Percentiles rank a stretch among this genome's conserved stretches.
Conservation (phyloP, 2,797 vertebrate genomes). For the Vespertilio murinus region DNA sequence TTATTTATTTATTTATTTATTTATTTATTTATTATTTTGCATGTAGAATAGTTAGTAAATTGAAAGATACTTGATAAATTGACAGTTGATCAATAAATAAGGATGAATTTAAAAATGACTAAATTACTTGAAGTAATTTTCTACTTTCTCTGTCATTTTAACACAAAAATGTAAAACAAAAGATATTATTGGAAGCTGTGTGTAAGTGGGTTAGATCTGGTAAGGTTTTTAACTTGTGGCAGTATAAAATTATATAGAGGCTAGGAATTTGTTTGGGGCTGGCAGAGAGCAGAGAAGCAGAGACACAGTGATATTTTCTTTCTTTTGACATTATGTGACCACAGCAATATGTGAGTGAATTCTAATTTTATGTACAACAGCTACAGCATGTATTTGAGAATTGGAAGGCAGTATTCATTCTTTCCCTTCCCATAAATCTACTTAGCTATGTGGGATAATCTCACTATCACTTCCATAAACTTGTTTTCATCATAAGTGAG, state of each 20-base stretch:
- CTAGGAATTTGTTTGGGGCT: neutral
- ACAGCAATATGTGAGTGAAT: constrained; percentile 29
- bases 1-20: neutral
- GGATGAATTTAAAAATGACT: neutral
- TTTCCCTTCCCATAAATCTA: constrained; percentile 50
- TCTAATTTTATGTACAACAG: constrained; percentile 23
- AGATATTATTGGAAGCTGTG: neutral
- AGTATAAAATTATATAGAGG: neutral
- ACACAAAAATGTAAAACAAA: neutral
- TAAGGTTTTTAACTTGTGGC: neutral
- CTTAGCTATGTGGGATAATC: constrained; percentile 26
- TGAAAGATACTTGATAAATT: neutral
- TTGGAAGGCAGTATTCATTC: constrained; percentile 8
- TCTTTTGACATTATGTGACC: constrained; percentile 22
- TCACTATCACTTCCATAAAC: neutral
- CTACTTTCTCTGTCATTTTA: neutral
- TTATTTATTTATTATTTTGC: neutral
- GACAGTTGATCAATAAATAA: constrained; percentile 17
- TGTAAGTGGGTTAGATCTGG: neutral
- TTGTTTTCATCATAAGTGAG: constrained; percentile 1
- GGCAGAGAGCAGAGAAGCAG: neutral
- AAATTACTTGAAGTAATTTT: neutral
- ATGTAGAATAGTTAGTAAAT: neutral
- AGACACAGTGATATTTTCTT: neutral
- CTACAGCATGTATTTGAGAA: constrained; percentile 41